Evolutionary conservation across 2,797 vertebrate genomes (phyloP), one percentile per base, ranked within the genome.

Genomic region (Hippopotamyrus pictus): DNA sequence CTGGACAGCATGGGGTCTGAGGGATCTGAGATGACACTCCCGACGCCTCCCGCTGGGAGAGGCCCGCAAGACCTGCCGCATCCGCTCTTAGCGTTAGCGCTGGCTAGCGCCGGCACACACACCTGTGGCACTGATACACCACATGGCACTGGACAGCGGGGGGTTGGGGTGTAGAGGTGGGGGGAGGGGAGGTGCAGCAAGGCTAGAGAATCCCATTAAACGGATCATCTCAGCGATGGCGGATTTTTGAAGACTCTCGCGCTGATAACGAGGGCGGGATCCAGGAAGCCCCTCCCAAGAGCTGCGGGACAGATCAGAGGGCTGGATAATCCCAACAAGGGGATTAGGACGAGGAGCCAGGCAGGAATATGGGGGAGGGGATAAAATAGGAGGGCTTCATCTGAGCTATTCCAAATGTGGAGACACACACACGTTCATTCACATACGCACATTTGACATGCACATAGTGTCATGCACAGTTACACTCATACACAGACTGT

Each of bases 271-370:
- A 86, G 11, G 84, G 25, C 7, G 25, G 84, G 50, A n/a, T 53
- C 48, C 11, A 17, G 50, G 84, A 25, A 86, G 50, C 25, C 22
- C 25, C 11, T 0, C 22, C 25, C n/a, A n/a, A 19, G 84, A 53
- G 84, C 50, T 25, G 84, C 48, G 14, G 84, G 84, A 86, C 44
- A 86, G 84, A 86, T 86, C 50, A 86, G 84, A 86, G 22, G 84
- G 11, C 25, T 53, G 84, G 84, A 86, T 86, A 54, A 86, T 86
- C 84, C 84, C 50, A 33, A 29, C 84, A 86, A 54, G 22, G 12
- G 84, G 84, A 86, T 86, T 37, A 54, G 84, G 84, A 3, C 84
- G 41, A 54, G 51, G 84, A 86, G n/a, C 17, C 51, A 8, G 51
- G 7, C 8, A 25, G 12, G 84, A 29, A 51, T 48, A 29, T 50